Evolutionary conservation across 2,113 vertebrate species (phyloP).

Genomic region (mouse (Mus musculus)): GRCm39 chr11:37987501-37988000

Average conservation of each 20-base stretch:
- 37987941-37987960: no score
- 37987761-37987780: not conserved
- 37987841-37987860: conserved; percentile 38
- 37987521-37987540: not conserved
- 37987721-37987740: not conserved
- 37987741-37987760: not conserved
- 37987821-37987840: conserved; percentile 38
- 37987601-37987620: not conserved
- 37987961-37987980: no score
- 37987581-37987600: not conserved
- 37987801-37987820: not conserved
- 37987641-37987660: not conserved
- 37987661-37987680: not conserved
- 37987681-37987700: not conserved
- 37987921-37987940: no score
- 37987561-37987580: not conserved
- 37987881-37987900: no score
- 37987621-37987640: not conserved
- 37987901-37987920: no score
- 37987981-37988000: no score
- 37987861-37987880: no score
- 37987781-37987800: not conserved
- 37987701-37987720: no score
- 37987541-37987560: no score
- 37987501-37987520: not conserved